These are phyloP conservation scores for Ridgeia piscesae DNA, from an alignment of 1,140 invertebrate genomes.

Conservation along the genomic window DNA sequence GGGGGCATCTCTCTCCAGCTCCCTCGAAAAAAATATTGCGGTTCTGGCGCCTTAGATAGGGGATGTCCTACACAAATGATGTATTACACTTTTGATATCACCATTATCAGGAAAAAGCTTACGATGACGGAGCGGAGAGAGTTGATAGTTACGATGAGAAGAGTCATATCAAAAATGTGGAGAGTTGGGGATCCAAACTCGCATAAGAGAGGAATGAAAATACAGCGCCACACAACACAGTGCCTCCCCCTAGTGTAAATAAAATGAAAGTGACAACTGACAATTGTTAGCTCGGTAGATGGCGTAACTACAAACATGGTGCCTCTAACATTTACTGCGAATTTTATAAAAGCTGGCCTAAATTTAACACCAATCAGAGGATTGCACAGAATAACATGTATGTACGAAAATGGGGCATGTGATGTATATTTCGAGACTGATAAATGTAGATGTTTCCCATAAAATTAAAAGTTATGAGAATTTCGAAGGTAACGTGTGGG, in stretches of 20 bases:
- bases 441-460: not conserved
- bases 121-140: no score
- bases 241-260: not conserved
- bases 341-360: not conserved
- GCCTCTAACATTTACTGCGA: not conserved
- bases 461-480: not conserved
- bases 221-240: not conserved
- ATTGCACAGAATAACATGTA: not conserved
- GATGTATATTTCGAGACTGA: not conserved
- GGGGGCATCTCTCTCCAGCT: no score
- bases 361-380: not conserved
- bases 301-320: not conserved
- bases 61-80: no score
- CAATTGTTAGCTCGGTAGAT: not conserved
- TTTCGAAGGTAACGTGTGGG: not conserved
- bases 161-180: no score
- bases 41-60: no score
- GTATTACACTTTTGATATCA: no score
- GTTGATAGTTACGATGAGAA: no score
- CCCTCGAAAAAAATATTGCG: no score
- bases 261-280: not conserved
- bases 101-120: no score
- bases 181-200: no score
- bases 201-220: no score
- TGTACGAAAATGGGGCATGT: not conserved